Evolutionary conservation across 2,888 invertebrate genomes (phyloP).

Genomic region (Branchipolynoe longqiensis): DNA sequence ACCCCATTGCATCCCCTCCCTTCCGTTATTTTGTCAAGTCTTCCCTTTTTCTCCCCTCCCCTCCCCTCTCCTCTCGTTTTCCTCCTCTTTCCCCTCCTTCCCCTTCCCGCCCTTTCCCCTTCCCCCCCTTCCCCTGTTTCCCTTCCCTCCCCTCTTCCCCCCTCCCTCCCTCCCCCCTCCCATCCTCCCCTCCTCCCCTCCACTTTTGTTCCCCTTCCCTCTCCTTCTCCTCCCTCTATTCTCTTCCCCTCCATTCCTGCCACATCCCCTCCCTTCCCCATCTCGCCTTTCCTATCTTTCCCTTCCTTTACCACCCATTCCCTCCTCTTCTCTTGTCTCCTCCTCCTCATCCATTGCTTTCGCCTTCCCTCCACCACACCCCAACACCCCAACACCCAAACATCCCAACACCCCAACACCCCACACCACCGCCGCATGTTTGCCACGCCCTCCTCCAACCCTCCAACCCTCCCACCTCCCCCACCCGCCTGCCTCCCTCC

Average conservation of each 20-base stretch:
- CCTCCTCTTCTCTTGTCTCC: neutral
- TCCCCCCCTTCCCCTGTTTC: neutral
- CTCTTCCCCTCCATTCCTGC: neutral
- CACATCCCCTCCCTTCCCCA: neutral
- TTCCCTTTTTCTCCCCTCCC: neutral
- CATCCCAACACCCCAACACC: no score
- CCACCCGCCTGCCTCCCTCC: no score
- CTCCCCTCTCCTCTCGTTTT: neutral
- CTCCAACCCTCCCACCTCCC: no score
- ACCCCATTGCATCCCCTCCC: neutral
- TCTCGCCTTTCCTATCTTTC: neutral
- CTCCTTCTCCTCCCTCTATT: conserved; percentile 1
- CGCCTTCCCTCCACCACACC: conserved; percentile 12
- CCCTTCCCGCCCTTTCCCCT: neutral
- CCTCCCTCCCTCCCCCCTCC: neutral
- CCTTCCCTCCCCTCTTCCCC: neutral
- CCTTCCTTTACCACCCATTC: neutral
- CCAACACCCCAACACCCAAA: no score
- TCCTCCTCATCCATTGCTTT: neutral
- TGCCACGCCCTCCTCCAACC: no score
- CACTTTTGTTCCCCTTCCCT: neutral
- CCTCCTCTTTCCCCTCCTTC: neutral
- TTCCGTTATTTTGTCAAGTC: neutral
- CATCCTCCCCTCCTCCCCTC: neutral
- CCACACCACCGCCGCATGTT: no score